phyloP scores from a whole-genome alignment of 2,113 vertebrate genomes.

The Cervus canadensis region DNA sequence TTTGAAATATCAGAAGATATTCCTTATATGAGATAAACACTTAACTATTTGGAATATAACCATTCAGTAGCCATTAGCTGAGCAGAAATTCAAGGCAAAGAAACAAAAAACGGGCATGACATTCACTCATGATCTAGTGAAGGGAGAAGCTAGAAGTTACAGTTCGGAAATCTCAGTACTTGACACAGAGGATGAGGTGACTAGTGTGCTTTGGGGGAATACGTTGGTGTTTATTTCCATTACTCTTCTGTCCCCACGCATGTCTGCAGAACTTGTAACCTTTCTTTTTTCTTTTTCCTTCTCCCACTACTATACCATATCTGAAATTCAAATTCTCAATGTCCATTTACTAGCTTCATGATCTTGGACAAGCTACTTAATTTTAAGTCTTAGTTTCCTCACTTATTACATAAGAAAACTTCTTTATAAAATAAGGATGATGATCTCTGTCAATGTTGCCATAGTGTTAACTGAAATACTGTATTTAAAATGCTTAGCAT shows the following conservation, averaged over 20 bases:
- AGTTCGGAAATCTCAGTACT: background rate
- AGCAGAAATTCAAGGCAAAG: background rate
- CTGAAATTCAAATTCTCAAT: background rate
- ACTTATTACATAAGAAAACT: background rate
- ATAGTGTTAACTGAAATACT: background rate
- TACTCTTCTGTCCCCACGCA: background rate
- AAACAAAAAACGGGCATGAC: background rate
- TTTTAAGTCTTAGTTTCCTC: background rate
- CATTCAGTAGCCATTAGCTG: background rate
- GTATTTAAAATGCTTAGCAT: background rate
- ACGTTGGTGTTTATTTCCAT: background rate
- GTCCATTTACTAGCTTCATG: background rate
- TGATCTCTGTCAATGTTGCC: background rate
- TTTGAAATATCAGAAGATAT: background rate
- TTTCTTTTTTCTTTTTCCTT: background rate
- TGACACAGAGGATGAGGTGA: background rate
- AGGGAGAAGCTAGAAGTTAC: background rate
- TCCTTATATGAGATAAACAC: background rate
- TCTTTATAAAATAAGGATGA: background rate
- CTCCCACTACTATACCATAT: background rate
- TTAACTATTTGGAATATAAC: background rate
- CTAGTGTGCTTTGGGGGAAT: background rate
- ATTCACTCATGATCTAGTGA: background rate
- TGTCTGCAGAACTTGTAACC: background rate
- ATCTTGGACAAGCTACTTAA: background rate